phyloP scores from a whole-genome alignment of 2,797 vertebrate genomes.

The Loriculus beryllinus region DNA sequence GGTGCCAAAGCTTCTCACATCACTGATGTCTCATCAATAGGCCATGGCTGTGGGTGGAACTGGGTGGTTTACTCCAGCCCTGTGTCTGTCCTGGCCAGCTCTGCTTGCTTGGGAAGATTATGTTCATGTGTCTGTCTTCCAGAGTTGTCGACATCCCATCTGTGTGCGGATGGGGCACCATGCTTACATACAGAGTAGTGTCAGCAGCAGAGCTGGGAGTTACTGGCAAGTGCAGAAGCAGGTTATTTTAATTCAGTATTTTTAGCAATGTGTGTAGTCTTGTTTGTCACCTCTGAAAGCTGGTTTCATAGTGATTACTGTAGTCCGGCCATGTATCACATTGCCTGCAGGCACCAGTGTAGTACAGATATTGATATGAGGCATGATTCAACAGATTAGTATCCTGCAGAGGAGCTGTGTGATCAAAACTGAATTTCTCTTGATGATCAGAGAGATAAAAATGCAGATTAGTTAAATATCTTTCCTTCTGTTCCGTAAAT shows the following conservation, averaged over 20 bases:
- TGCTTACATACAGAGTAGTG: background rate
- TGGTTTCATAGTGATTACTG: background rate
- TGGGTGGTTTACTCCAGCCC: background rate
- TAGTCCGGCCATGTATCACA: background rate
- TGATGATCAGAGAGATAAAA: slow-evolving; percentile 17
- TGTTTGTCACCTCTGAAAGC: background rate
- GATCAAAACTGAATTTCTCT: slow-evolving; percentile 15
- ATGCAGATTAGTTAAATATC: slow-evolving; percentile 25
- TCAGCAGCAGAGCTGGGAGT: background rate
- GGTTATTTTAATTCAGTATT: background rate
- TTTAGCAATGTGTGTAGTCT: background rate
- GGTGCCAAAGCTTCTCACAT: background rate
- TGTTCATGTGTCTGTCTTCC: background rate
- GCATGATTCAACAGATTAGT: slow-evolving; percentile 56
- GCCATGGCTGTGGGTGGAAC: background rate
- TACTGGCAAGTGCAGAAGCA: background rate
- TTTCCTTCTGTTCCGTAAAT: slow-evolving; percentile 38
- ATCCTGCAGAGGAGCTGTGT: background rate
- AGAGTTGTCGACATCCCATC: background rate
- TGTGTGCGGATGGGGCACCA: background rate
- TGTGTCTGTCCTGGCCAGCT: background rate
- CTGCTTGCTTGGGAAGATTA: background rate
- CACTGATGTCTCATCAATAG: background rate
- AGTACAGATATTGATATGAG: background rate
- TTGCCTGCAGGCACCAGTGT: background rate